Base-by-base conservation (phyloP, 2,113 vertebrate species). In the Ancistrus triradiatus region DNA sequence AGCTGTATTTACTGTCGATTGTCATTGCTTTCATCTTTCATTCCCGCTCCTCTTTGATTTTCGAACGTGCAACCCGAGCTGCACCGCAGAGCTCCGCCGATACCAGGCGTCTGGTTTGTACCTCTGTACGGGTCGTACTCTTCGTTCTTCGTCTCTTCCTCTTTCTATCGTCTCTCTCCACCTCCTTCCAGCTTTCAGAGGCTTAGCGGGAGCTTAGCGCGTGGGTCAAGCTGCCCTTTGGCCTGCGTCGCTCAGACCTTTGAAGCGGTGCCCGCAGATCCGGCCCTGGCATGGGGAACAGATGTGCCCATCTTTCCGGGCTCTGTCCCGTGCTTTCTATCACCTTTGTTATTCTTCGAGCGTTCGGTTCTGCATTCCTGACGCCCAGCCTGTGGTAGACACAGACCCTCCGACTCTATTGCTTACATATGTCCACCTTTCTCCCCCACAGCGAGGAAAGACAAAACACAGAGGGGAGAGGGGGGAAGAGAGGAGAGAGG, bases 361-460 rank as follows among this genome's bases (percentile, higher is more conserved):
- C 92, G 94, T 94, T 97, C 93, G 91, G 93, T 95, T 95, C 94
- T 97, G 95, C 94, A 97, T 98, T 98, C 96, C 91, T 94, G 90
- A 86, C 83, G 82, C 89, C 93, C 90, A 89, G 72, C 83, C 91
- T 89, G 87, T 81, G 88, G 90, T 91, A 87, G 90, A 91, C 90
- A 87, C 90, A 88, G 90, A 90, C 85, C 90, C 89, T 92, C 89
- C 89, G 88, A 80, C 86, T 95, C 96, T 96, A 98, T 98, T 97
- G 92, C 92, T 96, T 98, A 92, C 95, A 98, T 92, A 95, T 98
- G 95, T 97, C 93, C 87, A 75, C 83, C 87, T 87, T 87, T 90
- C 91, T 94, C 93, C 91, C 85, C 90, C 92, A 89, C 92, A 91
- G 92, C 88, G 76, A 91, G 91, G 85, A 91, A 92, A 98, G 93